Evolutionary conservation across 2,888 invertebrate genomes (phyloP).

Genomic region (Anagyrus pseudococci): DNA sequence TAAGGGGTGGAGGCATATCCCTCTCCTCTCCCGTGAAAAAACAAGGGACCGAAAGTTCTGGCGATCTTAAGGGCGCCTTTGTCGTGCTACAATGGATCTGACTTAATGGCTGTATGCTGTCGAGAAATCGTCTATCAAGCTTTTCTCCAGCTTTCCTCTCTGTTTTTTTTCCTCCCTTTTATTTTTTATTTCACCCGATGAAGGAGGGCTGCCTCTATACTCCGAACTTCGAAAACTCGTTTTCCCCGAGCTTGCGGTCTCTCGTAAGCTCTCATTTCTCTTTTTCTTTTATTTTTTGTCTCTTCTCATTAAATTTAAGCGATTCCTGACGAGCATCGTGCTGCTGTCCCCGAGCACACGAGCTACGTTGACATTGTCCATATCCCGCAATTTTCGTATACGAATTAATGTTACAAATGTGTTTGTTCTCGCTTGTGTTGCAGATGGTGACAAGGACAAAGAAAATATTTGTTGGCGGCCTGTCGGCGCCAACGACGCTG

Average conservation of each 20-base stretch:
- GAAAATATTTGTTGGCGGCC: constrained; percentile 99
- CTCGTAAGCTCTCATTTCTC: too few relatives aligned
- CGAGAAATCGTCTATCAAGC: constrained; percentile 39
- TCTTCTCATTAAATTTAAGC: constrained; percentile 13
- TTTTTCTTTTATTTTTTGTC: neutral
- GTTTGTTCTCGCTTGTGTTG: constrained; percentile 59
- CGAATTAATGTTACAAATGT: neutral
- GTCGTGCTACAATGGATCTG: constrained; percentile 41
- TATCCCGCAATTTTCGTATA: neutral
- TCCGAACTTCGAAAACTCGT: too few relatives aligned
- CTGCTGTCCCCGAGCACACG: neutral
- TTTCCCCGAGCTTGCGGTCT: too few relatives aligned
- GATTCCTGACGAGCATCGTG: neutral
- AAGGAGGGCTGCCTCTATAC: too few relatives aligned
- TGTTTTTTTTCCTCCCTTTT: constrained; percentile 9
- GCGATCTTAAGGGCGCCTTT: constrained; percentile 41
- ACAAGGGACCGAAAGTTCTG: constrained; percentile 41
- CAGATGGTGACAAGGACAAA: constrained; percentile 99
- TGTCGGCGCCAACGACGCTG: constrained; percentile 98
- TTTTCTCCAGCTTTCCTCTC: neutral
- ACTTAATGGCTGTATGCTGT: constrained; percentile 43
- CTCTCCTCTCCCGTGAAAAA: too few relatives aligned
- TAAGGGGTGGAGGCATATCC: neutral
- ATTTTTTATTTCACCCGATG: neutral
- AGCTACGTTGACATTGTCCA: neutral